phyloP scores from a whole-genome alignment of 2,888 invertebrate species.

The Trichopoda pennipes region DNA sequence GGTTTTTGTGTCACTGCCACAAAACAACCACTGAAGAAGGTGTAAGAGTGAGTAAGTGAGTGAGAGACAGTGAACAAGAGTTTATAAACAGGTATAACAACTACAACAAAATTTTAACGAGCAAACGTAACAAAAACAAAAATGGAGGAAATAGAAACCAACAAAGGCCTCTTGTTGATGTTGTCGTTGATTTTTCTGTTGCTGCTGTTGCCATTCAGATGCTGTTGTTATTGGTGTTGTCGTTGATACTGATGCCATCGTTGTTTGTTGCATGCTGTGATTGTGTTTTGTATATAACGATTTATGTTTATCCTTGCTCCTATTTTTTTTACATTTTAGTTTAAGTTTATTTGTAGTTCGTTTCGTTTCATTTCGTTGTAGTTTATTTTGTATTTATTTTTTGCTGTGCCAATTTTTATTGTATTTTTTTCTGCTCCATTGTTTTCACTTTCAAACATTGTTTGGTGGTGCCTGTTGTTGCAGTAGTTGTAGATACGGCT shows the following conservation, averaged over 20 bases:
- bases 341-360: conserved; percentile 52
- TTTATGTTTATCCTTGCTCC: conserved; percentile 67
- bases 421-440: conserved; percentile 38
- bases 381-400: conserved; percentile 22
- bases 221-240: conserved; percentile 4
- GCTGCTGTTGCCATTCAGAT: conserved; percentile 25
- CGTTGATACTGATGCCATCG: conserved; percentile 11
- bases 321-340: conserved; percentile 37
- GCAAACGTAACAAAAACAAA: neutral
- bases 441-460: conserved; percentile 64
- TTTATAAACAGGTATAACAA: conserved; percentile 31
- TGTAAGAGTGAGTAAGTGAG: conserved; percentile 15
- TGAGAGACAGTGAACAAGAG: conserved; percentile 42
- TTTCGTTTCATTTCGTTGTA: conserved; percentile 52
- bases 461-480: conserved; percentile 34
- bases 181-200: conserved; percentile 37
- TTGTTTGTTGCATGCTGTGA: conserved; percentile 60
- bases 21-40: conserved; percentile 1
- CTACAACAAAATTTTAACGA: conserved; percentile 19
- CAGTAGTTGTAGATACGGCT: conserved; percentile 31
- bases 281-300: conserved; percentile 59
- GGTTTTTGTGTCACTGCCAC: conserved; percentile 7
- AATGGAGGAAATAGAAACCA: conserved; percentile 26
- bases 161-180: conserved; percentile 55
- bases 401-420: conserved; percentile 31